Evolutionary conservation across 2,113 vertebrate genomes (phyloP), one percentile per base, ranked within the genome.

Genomic region (Corythaeola cristata): DNA sequence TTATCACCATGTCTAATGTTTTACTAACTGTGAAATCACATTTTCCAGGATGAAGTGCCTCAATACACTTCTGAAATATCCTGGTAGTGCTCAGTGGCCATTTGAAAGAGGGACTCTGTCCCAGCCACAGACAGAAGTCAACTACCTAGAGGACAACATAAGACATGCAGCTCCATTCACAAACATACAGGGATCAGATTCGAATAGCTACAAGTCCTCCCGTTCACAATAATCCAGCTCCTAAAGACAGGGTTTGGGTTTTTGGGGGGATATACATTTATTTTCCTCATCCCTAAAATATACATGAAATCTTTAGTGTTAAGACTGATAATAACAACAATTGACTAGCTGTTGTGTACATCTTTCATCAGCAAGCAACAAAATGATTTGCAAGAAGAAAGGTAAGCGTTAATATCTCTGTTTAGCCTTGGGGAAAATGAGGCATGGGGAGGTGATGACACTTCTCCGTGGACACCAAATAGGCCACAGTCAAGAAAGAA

Each of bases 1-100:
- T 97, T 95, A 95, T 93, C 91, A 95, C 84, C 73, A 35, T 84
- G 73, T 87, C 84, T 95, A 91, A 97, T 85, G 69, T 91, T 97
- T 97, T 97, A 91, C 86, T 92, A 90, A 69, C 94, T 95, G 92
- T 95, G 90, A 97, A 97, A 96, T 95, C 95, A 87, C 66, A 95
- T 96, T 96, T 97, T 93, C 69, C 37, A 79, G 66, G 74, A 85
- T 76, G 58, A 96, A 93, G 53, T 91, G 53, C 91, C 86, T 79
- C 84, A 97, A 88, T 91, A 82, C n/a, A 53, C 22, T 88, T 91
- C 53, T 79, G 69, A 93, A 95, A 88, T 62, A 91, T 20, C 58
- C 69, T 81, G 12, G 20, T 27, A 73, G 41, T 27, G 8, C 26
- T 87, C 58, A 79, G 69, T 45, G 66, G 41, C 49, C 76, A 44